phyloP scores from a whole-genome alignment of 1,140 invertebrate genomes.

The Eubasilissa regina region DNA sequence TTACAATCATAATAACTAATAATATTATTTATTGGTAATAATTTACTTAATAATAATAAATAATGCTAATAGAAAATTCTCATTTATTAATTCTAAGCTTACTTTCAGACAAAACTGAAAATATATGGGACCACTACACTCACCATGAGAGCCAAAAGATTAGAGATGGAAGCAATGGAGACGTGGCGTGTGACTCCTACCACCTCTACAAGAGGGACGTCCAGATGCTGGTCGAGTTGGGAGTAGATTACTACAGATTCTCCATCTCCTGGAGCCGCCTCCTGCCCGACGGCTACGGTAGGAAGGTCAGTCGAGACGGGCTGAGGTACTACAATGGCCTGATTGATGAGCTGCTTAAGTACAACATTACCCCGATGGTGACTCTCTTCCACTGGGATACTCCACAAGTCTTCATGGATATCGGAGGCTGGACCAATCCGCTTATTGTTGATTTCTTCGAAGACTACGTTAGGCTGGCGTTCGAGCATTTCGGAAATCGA shows the following conservation, averaged over 20 bases:
- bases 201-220: constrained; percentile 75
- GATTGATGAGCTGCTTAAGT: constrained; percentile 71
- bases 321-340: constrained; percentile 74
- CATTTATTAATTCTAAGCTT: too few species aligned
- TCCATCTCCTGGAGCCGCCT: constrained; percentile 72
- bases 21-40: too few species aligned
- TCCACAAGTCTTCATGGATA: constrained; percentile 59
- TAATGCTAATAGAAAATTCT: too few species aligned
- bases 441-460: constrained; percentile 64
- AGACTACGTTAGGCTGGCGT: constrained; percentile 71
- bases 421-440: constrained; percentile 57
- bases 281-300: constrained; percentile 66
- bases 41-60: too few species aligned
- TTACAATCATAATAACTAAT: too few species aligned
- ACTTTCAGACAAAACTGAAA: constrained; percentile 68
- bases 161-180: constrained; percentile 66
- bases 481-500: constrained; percentile 70
- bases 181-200: constrained; percentile 76
- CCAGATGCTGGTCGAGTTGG: constrained; percentile 68
- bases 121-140: constrained; percentile 69
- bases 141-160: constrained; percentile 65
- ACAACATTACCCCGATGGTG: constrained; percentile 65
- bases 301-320: constrained; percentile 54
- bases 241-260: constrained; percentile 68
- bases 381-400: constrained; percentile 63